Evolutionary conservation across 2,113 vertebrate species (phyloP), one percentile per base, ranked within the genome.

Genomic region (Psettodes erumei): DNA sequence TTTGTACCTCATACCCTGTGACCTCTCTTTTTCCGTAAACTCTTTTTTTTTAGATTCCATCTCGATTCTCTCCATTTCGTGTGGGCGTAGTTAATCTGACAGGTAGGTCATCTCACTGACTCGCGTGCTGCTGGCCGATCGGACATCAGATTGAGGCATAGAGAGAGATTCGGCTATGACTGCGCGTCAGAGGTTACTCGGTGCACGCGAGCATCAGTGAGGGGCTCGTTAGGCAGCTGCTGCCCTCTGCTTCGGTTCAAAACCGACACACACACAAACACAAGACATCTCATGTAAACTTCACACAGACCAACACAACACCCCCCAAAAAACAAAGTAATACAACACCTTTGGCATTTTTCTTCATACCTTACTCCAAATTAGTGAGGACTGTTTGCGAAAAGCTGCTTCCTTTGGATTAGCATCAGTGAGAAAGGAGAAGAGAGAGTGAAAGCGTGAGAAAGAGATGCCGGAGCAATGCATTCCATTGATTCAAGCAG

Each of bases 91-190:
- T 75, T 54, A 69, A 65, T 5, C 43, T 72, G 30, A 40, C 83
- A 32, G 84, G 72, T 82, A 53, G 75, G 83, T 56, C 50, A 38
- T 38, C 75, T 81, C 75, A 71, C 59, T 47, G 64, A 38, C 8
- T 51, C 28, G 67, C 35, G n/a, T 37, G 69, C 18, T 30, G 25
- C 64, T 27, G 62, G 68, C 13, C 58, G 75, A 81, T 90, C 83
- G 63, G 27, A 62, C 42, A 65, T 68, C 23, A 74, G 65, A 76
- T 54, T 33, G 45, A 62, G 27, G 30, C 43, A n/a, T 13, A 45
- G 37, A 56, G 37, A 56, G 19, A 66, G 66, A 60, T 67, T 72
- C 28, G 84, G 35, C 65, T 65, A 72, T 63, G 30, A 66, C 21
- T 48, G 53, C 43, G 69, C 75, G 38, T 55, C 80, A 16, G 38